A percentile compares a stretch with the other conserved stretches of the same genome.
These are phyloP conservation scores for Acanthaster planci DNA, from an alignment of 35 echinoderm and acorn worm genomes.

Conservation along the genomic window DNA sequence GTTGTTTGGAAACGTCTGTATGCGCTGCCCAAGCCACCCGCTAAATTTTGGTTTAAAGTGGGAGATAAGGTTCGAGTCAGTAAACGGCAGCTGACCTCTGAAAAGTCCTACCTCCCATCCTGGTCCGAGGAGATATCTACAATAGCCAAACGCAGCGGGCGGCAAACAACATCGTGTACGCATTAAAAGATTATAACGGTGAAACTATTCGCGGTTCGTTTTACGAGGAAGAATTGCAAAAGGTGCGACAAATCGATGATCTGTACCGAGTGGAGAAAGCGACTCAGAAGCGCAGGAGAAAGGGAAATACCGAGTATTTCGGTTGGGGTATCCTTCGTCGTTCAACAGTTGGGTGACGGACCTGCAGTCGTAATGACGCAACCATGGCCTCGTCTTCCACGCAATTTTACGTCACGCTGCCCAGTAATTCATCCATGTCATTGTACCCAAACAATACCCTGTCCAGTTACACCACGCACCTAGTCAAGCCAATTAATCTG, in stretches of 20 bases:
- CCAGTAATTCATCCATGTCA: too few relatives aligned
- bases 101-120: conserved; percentile 47
- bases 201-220: conserved; percentile 35
- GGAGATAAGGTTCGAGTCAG: conserved; percentile 38
- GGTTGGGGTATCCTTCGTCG: too few relatives aligned
- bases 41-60: conserved; percentile 26
- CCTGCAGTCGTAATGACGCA: too few relatives aligned
- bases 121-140: conserved; percentile 52
- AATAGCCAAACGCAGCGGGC: neutral
- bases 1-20: conserved; percentile 17
- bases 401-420: too few relatives aligned
- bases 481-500: too few relatives aligned
- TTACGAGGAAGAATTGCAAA: conserved; percentile 56
- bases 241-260: conserved; percentile 7
- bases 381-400: too few relatives aligned
- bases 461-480: too few relatives aligned
- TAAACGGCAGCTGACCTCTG: conserved; percentile 13
- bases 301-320: too few relatives aligned
- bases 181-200: conserved; percentile 47
- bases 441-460: too few relatives aligned
- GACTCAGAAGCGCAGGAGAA: neutral
- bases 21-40: neutral
- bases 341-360: too few relatives aligned
- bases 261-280: conserved; percentile 45
- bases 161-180: conserved; percentile 19